Conservation (phyloP, 2,797 vertebrate species). For the Thalassophryne amazonica region DNA sequence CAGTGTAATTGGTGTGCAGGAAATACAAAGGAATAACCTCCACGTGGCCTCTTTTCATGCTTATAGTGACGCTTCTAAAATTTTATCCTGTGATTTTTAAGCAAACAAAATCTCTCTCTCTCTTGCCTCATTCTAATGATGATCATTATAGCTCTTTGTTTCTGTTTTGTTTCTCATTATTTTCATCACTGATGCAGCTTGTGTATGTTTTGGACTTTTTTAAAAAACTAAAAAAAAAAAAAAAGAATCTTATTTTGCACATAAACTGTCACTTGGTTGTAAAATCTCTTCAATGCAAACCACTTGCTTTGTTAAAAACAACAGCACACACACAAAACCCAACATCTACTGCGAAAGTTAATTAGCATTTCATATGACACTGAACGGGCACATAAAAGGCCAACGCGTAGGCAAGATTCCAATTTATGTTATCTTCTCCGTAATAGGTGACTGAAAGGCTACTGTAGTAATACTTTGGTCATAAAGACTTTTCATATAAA, state of each 20-base stretch:
- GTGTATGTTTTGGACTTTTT: too few species aligned
- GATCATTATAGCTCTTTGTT: conserved; percentile 16
- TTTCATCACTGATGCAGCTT: not conserved
- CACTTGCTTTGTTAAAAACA: too few species aligned
- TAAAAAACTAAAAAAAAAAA: too few species aligned
- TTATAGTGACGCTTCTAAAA: conserved; percentile 35
- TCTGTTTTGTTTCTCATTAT: conserved; percentile 21
- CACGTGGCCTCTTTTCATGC: conserved; percentile 30
- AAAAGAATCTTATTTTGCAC: too few species aligned
- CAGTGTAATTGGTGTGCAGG: conserved; percentile 60
- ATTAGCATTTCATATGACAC: conserved; percentile 53
- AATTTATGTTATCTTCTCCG: conserved; percentile 43
- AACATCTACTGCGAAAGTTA: conserved; percentile 61
- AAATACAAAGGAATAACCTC: conserved; percentile 64
- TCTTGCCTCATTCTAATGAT: conserved; percentile 13
- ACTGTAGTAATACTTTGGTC: conserved; percentile 5
- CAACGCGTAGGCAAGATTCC: conserved; percentile 13
- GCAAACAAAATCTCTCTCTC: too few species aligned
- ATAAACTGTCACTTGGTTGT: conserved; percentile 22
- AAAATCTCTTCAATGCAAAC: conserved; percentile 15
- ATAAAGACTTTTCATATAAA: conserved; percentile 18
- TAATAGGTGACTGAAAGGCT: conserved; percentile 10
- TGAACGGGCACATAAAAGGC: conserved; percentile 35
- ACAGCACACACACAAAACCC: too few species aligned
- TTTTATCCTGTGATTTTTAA: too few species aligned